Percentiles rank a stretch among this genome's conserved stretches.
Evolutionary conservation across 2,113 vertebrate species (phyloP).

Genomic region (Ciconia boyciana): DNA sequence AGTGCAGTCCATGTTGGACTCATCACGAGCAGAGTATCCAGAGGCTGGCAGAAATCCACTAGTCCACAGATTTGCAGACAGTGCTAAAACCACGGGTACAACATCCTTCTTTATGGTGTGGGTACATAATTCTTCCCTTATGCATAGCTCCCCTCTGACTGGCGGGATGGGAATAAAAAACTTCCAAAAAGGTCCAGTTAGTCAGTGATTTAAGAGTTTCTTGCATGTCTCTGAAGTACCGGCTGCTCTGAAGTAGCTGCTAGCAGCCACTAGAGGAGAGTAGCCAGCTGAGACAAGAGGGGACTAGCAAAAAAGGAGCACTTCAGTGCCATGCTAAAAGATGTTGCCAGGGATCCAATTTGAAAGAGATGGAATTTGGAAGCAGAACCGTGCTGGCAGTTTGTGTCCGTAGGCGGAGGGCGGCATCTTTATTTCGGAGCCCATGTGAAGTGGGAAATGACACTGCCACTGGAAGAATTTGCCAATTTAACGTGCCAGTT

Average conservation of each 20-base stretch:
- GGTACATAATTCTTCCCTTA: not conserved
- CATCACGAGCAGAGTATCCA: rapidly evolving
- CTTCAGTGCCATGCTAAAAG: not conserved
- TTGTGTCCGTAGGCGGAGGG: not conserved
- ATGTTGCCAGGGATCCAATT: not conserved
- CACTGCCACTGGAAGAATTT: not conserved
- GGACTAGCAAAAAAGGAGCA: not conserved
- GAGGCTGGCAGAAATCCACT: not conserved
- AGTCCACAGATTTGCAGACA: not conserved
- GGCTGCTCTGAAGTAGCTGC: not conserved
- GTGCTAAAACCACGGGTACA: not conserved
- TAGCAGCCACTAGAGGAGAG: not conserved
- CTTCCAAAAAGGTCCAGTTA: too few species aligned
- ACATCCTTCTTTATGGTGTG: too few species aligned
- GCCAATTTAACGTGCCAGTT: not conserved
- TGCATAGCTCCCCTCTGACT: not conserved
- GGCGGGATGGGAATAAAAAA: not conserved
- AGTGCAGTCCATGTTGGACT: not conserved
- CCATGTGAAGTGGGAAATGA: not conserved
- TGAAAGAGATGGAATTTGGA: not conserved
- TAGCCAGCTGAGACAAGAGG: not conserved
- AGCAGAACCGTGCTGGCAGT: not conserved
- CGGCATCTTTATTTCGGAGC: not conserved
- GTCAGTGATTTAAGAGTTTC: not conserved
- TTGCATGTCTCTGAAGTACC: not conserved